Evolutionary conservation across 1,140 invertebrate genomes (phyloP).

Genomic region (Drosophila sturtevanti): DNA sequence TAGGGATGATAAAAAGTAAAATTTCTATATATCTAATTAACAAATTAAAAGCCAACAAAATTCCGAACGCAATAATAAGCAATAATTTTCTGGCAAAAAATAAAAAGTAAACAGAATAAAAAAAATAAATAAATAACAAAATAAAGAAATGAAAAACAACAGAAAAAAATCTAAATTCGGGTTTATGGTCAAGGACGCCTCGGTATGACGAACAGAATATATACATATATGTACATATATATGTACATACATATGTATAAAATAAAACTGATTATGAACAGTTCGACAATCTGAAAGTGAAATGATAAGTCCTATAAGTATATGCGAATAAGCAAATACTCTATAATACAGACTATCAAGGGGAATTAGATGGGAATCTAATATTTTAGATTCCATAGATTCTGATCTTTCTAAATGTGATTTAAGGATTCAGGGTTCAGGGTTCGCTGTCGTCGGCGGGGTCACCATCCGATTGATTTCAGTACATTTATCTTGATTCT

Average conservation of each 20-base stretch:
- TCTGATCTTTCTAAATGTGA: too few species aligned
- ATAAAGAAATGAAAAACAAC: constrained; percentile 35
- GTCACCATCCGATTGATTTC: too few species aligned
- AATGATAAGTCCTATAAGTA: constrained; percentile 17
- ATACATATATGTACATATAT: constrained; percentile 11
- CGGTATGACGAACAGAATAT: constrained; percentile 42
- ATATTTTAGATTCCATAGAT: too few species aligned
- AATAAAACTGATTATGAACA: constrained; percentile 47
- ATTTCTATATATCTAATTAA: constrained; percentile 73
- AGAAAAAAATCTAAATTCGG: constrained; percentile 42
- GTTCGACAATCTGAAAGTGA: background rate
- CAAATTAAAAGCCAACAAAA: constrained; percentile 66
- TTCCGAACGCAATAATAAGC: constrained; percentile 60
- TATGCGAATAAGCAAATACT: background rate
- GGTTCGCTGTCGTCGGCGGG: too few species aligned
- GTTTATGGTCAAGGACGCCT: constrained; percentile 70
- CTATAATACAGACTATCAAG: too few species aligned
- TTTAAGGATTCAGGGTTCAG: too few species aligned
- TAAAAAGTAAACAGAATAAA: constrained; percentile 39
- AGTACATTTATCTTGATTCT: too few species aligned
- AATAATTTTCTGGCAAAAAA: constrained; percentile 41
- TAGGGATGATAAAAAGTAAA: constrained; percentile 12
- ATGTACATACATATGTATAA: constrained; percentile 19
- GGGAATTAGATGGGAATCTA: too few species aligned
- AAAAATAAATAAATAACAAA: constrained; percentile 49